These are phyloP conservation scores for Grammomys dolichurus DNA, from an alignment of 2,113 vertebrate species.

Conservation along the genomic window DNA sequence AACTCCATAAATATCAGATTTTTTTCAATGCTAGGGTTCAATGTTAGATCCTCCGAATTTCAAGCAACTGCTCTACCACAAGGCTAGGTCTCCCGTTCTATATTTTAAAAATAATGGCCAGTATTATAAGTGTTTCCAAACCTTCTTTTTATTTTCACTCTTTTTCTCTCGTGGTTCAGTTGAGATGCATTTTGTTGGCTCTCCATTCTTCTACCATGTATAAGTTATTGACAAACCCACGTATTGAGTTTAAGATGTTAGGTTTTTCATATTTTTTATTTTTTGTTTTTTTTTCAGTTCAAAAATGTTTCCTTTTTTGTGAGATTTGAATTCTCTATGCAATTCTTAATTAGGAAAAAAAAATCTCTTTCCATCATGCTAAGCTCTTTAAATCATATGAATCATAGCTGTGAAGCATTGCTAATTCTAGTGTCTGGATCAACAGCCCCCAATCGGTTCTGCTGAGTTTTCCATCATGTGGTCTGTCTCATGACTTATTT, in stretches of 20 bases:
- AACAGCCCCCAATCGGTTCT: not conserved
- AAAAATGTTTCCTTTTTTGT: constrained; percentile 3
- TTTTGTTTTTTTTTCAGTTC: not conserved
- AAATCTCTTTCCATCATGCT: constrained; percentile 13
- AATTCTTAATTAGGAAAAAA: not conserved
- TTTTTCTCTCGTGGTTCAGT: not conserved
- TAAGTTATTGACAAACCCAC: not conserved
- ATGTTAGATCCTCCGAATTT: not conserved
- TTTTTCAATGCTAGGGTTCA: not conserved
- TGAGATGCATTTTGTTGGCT: not conserved
- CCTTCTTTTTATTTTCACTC: not conserved
- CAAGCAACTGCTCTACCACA: not conserved
- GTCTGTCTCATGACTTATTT: not conserved
- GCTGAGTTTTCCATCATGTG: not conserved
- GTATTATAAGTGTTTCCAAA: not conserved
- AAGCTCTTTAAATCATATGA: not conserved
- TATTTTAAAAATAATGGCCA: not conserved
- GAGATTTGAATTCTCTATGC: not conserved
- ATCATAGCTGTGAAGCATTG: not conserved
- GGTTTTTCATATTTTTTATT: not conserved
- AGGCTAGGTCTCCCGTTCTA: not conserved
- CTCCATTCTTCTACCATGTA: not conserved
- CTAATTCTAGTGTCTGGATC: not conserved
- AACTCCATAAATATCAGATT: not conserved
- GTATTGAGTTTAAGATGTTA: not conserved